These are phyloP conservation scores for Palythoa grandiflora DNA, from an alignment of 92 coral and sea anemone genomes.

Conservation along the genomic window DNA sequence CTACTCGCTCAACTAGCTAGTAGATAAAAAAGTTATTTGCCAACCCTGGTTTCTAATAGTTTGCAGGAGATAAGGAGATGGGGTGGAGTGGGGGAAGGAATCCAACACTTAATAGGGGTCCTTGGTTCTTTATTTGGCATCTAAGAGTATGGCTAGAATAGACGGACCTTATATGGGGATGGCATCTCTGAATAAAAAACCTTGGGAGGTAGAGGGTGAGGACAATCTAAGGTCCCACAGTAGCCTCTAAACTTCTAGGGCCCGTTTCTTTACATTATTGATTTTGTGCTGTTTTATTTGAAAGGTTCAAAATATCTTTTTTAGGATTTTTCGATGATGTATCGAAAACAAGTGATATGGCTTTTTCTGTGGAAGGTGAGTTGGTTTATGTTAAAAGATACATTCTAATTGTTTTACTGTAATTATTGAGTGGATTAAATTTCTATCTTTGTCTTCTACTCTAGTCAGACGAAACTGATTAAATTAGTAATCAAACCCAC, in stretches of 20 bases:
- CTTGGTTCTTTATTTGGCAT: too few relatives aligned
- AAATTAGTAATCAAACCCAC: too few relatives aligned
- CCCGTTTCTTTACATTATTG: constrained; percentile 14
- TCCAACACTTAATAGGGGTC: too few relatives aligned
- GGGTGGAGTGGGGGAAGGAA: too few relatives aligned
- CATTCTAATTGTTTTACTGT: too few relatives aligned
- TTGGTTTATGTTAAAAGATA: neutral
- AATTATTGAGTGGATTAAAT: too few relatives aligned
- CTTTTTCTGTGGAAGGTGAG: constrained; percentile 93
- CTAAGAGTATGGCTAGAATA: neutral
- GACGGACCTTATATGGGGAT: neutral
- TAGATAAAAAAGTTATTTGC: too few relatives aligned
- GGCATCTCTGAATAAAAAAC: neutral
- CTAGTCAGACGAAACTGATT: too few relatives aligned
- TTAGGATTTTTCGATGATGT: constrained; percentile 90
- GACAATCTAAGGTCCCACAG: neutral
- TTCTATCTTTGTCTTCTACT: too few relatives aligned
- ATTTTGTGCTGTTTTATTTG: constrained; percentile 47
- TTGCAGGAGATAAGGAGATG: too few relatives aligned
- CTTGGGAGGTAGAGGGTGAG: neutral
- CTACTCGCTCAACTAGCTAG: too few relatives aligned
- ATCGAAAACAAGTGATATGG: constrained; percentile 83
- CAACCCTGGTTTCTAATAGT: too few relatives aligned
- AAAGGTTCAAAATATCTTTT: neutral
- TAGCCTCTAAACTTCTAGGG: neutral